Evolutionary conservation across 2,888 invertebrate genomes (phyloP).

Genomic region (Abrostola triplasia): DNA sequence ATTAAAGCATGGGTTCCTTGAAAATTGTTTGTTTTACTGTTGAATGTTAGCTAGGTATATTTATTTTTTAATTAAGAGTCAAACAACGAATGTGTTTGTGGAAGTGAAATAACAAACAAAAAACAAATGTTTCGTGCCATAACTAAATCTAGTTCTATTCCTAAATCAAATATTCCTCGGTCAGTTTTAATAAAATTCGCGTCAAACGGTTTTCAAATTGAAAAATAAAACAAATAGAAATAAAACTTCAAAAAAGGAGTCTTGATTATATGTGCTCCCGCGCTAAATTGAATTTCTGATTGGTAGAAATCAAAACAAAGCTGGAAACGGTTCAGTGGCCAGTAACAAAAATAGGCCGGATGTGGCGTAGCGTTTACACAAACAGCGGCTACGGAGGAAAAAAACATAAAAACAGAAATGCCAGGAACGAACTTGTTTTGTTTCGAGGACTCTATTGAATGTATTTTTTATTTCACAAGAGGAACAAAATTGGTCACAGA

Average conservation of each 20-base stretch:
- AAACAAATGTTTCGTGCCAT: constrained; percentile 6
- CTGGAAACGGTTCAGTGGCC: constrained; percentile 66
- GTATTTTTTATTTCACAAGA: no score
- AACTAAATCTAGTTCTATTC: constrained; percentile 22
- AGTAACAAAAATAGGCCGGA: constrained; percentile 71
- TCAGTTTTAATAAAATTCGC: constrained; percentile 34
- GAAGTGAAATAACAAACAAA: constrained; percentile 13
- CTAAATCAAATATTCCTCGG: constrained; percentile 27
- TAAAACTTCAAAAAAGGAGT: constrained; percentile 35
- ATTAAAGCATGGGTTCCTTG: no score
- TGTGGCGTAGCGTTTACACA: constrained; percentile 68
- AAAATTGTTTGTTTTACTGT: no score
- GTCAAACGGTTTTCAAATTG: constrained; percentile 30
- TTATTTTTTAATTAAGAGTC: no score
- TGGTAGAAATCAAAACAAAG: constrained; percentile 59
- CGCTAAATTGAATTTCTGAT: constrained; percentile 62
- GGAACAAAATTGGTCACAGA: no score
- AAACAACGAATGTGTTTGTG: neutral
- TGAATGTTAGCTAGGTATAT: no score
- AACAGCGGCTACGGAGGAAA: constrained; percentile 58
- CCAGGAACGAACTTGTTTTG: constrained; percentile 27
- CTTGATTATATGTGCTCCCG: constrained; percentile 49
- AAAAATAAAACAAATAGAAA: constrained; percentile 26
- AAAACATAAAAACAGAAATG: constrained; percentile 56
- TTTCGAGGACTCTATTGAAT: neutral